Conservation (phyloP, 1,140 invertebrate species). For the Papilio glaucus region DNA sequence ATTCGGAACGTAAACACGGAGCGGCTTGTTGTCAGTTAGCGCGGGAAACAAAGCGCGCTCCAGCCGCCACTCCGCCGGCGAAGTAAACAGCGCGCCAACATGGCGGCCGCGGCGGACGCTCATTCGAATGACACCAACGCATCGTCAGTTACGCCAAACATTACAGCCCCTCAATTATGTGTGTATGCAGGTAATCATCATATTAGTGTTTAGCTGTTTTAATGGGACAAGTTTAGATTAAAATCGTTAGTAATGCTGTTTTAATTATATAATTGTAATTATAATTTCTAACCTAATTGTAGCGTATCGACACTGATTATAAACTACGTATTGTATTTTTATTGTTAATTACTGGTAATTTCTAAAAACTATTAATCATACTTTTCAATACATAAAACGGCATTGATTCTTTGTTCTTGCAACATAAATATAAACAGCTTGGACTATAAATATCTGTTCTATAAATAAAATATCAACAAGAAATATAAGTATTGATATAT, state of each 20-base stretch:
- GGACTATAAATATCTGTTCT: no score
- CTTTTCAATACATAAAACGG: background rate
- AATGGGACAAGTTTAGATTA: no score
- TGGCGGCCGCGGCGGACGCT: background rate
- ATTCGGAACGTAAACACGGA: slow-evolving; percentile 23
- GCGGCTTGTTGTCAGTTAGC: slow-evolving; percentile 20
- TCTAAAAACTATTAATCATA: background rate
- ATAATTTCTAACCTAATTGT: background rate
- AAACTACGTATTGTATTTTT: background rate
- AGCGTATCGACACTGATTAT: background rate
- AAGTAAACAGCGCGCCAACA: background rate
- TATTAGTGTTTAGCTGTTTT: no score
- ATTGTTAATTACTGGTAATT: background rate
- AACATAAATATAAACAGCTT: background rate
- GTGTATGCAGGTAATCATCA: no score
- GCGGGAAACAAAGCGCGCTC: background rate
- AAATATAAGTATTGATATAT: no score
- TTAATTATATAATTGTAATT: background rate
- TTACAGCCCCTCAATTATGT: background rate
- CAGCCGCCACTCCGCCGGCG: background rate
- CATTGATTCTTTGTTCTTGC: background rate
- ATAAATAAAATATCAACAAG: no score
- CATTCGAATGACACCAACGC: background rate
- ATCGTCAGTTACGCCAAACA: background rate
- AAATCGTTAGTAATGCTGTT: background rate